phyloP scores from a whole-genome alignment of 2,797 vertebrate species.

The Amniataba percoides region DNA sequence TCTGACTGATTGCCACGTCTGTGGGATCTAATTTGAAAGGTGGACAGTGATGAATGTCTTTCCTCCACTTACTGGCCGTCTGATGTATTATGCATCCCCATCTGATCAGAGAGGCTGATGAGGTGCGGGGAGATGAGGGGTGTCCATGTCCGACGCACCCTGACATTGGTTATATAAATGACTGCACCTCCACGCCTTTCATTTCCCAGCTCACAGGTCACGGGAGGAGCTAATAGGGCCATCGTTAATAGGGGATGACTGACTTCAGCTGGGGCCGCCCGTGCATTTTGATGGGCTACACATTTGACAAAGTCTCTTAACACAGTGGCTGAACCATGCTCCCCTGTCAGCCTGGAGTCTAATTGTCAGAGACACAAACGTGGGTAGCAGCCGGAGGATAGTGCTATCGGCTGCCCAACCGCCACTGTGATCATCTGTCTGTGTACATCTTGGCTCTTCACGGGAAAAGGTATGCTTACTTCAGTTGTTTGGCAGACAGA shows the following conservation, averaged over 20 bases:
- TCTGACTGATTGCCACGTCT: constrained; percentile 87
- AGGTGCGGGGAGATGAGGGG: constrained; percentile 76
- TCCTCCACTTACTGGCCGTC: constrained; percentile 83
- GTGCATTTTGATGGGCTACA: constrained; percentile 80
- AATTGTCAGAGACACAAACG: constrained; percentile 84
- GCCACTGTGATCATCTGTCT: constrained; percentile 81
- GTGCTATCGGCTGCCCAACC: constrained; percentile 74
- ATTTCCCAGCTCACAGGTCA: constrained; percentile 80
- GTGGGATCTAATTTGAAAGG: constrained; percentile 88
- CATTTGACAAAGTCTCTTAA: constrained; percentile 87
- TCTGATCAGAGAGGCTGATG: constrained; percentile 84
- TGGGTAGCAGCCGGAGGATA: constrained; percentile 73
- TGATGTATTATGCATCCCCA: constrained; percentile 89
- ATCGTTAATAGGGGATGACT: constrained; percentile 85
- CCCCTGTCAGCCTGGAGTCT: constrained; percentile 81
- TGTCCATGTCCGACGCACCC: constrained; percentile 83
- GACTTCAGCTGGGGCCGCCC: constrained; percentile 81
- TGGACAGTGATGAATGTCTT: constrained; percentile 91
- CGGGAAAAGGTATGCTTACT: constrained; percentile 70
- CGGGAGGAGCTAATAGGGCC: constrained; percentile 80
- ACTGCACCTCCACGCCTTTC: constrained; percentile 79
- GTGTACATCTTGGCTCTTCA: constrained; percentile 66
- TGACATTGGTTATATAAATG: constrained; percentile 87
- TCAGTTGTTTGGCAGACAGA: constrained; percentile 69
- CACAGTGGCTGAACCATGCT: constrained; percentile 75